Evolutionary conservation across 2,113 vertebrate genomes (phyloP), one percentile per base, ranked within the genome.

Genomic region (Elephantulus edwardii): DNA sequence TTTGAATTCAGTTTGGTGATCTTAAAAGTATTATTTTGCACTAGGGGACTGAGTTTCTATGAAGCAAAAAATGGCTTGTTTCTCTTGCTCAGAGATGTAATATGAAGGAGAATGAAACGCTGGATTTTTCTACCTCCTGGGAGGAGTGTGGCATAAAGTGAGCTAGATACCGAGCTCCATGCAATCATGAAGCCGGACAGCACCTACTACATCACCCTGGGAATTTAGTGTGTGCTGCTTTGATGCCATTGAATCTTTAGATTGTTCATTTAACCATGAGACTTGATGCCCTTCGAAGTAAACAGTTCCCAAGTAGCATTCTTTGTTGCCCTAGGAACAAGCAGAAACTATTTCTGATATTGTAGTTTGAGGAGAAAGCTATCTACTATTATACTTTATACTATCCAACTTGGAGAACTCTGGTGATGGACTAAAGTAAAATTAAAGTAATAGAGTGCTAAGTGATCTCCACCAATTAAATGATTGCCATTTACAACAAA

Each of bases 1-100:
- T 86, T 92, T 93, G 91, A 86, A 82, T 89, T 85, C 81, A 78
- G 28, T 84, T 91, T 93, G 48, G 3, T 82, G 89, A 79, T 88
- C 85, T 85, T 84, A 70, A 77, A 84, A 48, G n/a, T n/a, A n/a
- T 76, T 50, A 64, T 87, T 85, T 88, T 91, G 42, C 46, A 75
- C 50, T 22, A 13, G 35, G 50, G 62, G 90, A 79, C 52, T 70
- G 54, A 70, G 33, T 89, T 91, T 93, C 83, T 83, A 52, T 64
- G 72, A 76, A 86, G 46, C 88, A 46, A 78, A 89, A 91, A 68
- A 90, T 54, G 33, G 60, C 72, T 77, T 20, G 38, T 60, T 75
- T 90, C 8, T 75, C 28, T 71, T 89, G 56, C 50, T 87, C 84
- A 70, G 40, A 85, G 78, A 83, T 54, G 22, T 72, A 8, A 50